Base-by-base conservation (phyloP, 2,113 vertebrate species). In the Equus quagga region DNA sequence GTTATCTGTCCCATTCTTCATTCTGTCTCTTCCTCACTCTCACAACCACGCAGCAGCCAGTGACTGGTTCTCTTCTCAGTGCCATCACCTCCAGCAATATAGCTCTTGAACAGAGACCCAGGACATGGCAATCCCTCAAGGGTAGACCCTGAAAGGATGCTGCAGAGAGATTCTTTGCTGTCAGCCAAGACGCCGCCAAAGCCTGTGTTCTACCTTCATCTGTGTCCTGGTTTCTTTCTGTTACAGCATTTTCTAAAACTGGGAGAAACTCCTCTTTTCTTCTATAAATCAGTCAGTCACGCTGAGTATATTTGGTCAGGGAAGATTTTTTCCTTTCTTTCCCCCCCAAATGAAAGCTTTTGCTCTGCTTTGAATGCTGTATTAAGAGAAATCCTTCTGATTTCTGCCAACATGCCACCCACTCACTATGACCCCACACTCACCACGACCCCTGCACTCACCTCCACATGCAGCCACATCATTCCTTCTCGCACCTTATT, bases 241-340 rank as follows among this genome's bases (percentile, higher is more conserved):
- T 58, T 85, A 51, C 5, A 28, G 36, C 17, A 33, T 65, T 73
- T 85, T 58, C 72, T 51, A 21, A 89, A 67, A 60, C 64, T 73
- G 17, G 56, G 54, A 79, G 64, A 89, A 67, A 58, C 21, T 69
- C 33, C 12, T 49, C 31, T 44, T 36, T 62, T 65, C 44, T 41
- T 64, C 69, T 64, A 11, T 69, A 65, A 89, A 56, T 51, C 72
- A 92, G 80, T 64, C 80, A 49, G 26, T 72, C 79, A 64, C 54
- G 84, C 5, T 33, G 69, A 54, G 70, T 80, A 36, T 36, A 33
- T 65, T 95, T 84, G 41, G 33, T 46, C 69, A 92, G n/a, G 15
- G 23, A 8, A 49, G 8, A 1, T 54, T 92, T 92, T 91, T 49
- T 19, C 4, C 13, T 85, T 86, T 72, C 11, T 62, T 60, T 13